These are phyloP conservation scores for Apoderus coryli DNA, from an alignment of 2,888 invertebrate genomes.

Conservation along the genomic window DNA sequence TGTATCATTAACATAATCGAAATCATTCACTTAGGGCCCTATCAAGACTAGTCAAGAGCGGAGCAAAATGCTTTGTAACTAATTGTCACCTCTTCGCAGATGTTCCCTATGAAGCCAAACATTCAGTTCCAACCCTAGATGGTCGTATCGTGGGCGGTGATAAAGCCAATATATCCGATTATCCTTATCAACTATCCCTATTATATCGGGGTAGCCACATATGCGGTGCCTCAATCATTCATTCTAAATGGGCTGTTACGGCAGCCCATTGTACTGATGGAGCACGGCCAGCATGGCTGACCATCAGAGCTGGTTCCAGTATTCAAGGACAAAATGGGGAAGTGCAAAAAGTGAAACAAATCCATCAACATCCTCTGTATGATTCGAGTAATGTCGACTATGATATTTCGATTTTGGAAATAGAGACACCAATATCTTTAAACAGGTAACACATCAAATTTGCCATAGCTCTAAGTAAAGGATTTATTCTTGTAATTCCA, in stretches of 20 bases:
- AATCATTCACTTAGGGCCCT: too few species aligned
- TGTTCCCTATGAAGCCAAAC: too few species aligned
- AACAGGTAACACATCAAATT: too few species aligned
- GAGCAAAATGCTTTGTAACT: too few species aligned
- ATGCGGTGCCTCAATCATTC: conserved; percentile 37
- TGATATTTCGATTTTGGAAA: conserved; percentile 9
- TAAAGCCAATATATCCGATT: neutral
- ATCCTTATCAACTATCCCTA: conserved; percentile 35
- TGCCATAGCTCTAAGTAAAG: too few species aligned
- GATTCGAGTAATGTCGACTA: conserved; percentile 7
- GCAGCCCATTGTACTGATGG: conserved; percentile 34
- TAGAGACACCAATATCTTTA: neutral
- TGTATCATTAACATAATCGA: too few species aligned
- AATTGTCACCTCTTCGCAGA: too few species aligned
- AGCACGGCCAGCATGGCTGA: conserved; percentile 6
- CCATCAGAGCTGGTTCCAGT: conserved; percentile 8
- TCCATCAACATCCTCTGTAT: conserved; percentile 7
- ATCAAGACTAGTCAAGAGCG: too few species aligned
- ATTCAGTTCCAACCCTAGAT: conserved; percentile 1
- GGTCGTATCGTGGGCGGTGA: conserved; percentile 1
- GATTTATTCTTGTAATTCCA: too few species aligned
- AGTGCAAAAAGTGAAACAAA: conserved; percentile 8
- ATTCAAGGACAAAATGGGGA: conserved; percentile 6
- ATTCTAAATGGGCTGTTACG: conserved; percentile 33
- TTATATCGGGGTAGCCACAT: conserved; percentile 34